Evolutionary conservation across 2,797 vertebrate genomes (phyloP), one percentile per base, ranked within the genome.

Genomic region (Zalophus californianus): DNA sequence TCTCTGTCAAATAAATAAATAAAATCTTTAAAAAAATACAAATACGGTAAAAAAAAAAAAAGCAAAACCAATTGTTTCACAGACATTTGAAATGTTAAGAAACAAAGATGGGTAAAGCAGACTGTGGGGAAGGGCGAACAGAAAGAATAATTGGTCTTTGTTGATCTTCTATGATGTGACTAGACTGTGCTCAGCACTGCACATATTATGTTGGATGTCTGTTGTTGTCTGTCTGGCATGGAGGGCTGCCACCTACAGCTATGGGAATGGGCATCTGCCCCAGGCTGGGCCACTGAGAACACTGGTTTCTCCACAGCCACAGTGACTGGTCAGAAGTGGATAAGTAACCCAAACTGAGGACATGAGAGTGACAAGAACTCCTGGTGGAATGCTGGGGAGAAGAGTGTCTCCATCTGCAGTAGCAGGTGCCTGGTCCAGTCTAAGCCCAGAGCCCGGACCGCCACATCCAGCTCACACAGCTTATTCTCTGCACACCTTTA

Each of bases 61-160:
- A 88, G 21, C 12, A 93, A 94, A n/a, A 66, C 5, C 11, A 85
- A 48, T 66, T 56, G 25, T 90, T 95, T 56, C 60, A 66, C 18
- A 86, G 41, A n/a, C 38, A 27, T 91, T 83, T 82, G 82, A 96
- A 90, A 90, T 75, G 62, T 92, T 35, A 62, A 90, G 62, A 38
- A 64, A 72, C 94, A 93, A 68, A 44, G 38, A 18, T 58, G 21
- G 8, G 44, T 32, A 50, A 62, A 25, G 54, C 52, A 54, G 38
- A 82, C 41, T 50, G 14, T 48, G 20, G 58, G 32, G 56, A 84
- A 87, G 16, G 11, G 29, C n/a, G 68, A 72, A 12, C 4, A 58
- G 41, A 50, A 93, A 83, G 32, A 48, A 86, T 16, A 70, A 50
- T 7, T 15, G 21, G 25, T 0, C 29, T 82, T 72, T 41, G 1